Evolutionary conservation across 2,888 invertebrate genomes (phyloP).

Genomic region (Aphodius granarius): DNA sequence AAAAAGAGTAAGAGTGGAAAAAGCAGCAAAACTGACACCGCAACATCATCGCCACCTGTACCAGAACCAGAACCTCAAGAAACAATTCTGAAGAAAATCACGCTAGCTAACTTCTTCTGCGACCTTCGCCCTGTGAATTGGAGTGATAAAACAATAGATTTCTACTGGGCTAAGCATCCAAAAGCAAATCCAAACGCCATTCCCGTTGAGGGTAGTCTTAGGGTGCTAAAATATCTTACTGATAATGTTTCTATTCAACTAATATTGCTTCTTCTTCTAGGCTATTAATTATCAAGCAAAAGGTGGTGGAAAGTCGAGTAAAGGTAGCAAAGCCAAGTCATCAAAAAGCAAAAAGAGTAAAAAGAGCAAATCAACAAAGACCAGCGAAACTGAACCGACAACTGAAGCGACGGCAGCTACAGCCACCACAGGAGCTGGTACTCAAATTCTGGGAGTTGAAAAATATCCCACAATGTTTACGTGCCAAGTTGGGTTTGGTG

Average conservation of each 20-base stretch:
- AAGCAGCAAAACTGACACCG: slow-evolving; percentile 14
- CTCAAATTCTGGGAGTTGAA: not conserved
- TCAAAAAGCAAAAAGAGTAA: slow-evolving; percentile 1
- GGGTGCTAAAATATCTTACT: slow-evolving; percentile 32
- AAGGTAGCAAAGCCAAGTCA: slow-evolving; percentile 18
- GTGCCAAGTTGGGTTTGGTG: slow-evolving; percentile 51
- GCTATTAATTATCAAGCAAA: slow-evolving; percentile 27
- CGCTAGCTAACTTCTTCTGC: slow-evolving; percentile 57
- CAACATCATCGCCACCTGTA: not conserved
- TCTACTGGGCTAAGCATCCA: slow-evolving; percentile 59
- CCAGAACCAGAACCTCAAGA: slow-evolving; percentile 36
- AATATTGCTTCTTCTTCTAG: slow-evolving; percentile 16
- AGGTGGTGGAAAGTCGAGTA: slow-evolving; percentile 1
- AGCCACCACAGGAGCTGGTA: not conserved
- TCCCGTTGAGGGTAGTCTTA: slow-evolving; percentile 47
- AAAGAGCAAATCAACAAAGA: slow-evolving; percentile 11
- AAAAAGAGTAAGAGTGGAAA: slow-evolving; percentile 25
- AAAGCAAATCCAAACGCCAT: slow-evolving; percentile 38
- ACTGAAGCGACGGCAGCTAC: slow-evolving; percentile 23
- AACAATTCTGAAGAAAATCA: slow-evolving; percentile 44
- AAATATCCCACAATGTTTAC: slow-evolving; percentile 56
- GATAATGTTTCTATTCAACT: not conserved
- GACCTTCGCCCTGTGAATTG: slow-evolving; percentile 56
- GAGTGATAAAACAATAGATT: slow-evolving; percentile 59
- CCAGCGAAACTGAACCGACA: slow-evolving; percentile 12